phyloP scores from a whole-genome alignment of 2,113 vertebrate species.

The Eptesicus fuscus region DNA sequence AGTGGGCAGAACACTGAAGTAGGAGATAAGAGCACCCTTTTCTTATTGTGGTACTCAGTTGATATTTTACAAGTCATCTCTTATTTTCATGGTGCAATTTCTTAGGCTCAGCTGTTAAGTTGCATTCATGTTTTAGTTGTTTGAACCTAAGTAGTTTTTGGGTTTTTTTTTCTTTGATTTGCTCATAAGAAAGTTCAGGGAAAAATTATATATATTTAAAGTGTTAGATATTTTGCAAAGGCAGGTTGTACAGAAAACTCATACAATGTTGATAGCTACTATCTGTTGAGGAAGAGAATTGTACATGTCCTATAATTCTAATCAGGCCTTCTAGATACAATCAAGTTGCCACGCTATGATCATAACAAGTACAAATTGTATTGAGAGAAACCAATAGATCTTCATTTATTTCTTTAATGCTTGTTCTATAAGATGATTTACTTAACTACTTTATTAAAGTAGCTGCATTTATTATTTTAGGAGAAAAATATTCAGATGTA shows the following conservation, averaged over 20 bases:
- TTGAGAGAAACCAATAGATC: background rate
- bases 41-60: background rate
- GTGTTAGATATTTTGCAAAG: background rate
- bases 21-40: background rate
- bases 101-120: background rate
- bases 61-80: background rate
- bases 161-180: background rate
- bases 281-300: background rate
- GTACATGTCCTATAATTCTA: background rate
- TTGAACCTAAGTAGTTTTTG: background rate
- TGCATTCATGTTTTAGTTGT: background rate
- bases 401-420: background rate
- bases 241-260: background rate
- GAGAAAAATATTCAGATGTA: background rate
- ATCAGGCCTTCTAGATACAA: background rate
- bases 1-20: background rate
- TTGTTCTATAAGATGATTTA: background rate
- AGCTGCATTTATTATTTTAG: background rate
- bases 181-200: background rate
- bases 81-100: background rate
- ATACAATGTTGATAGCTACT: background rate
- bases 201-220: background rate
- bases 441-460: background rate
- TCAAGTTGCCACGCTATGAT: background rate
- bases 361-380: background rate